A percentile compares a stretch with the other conserved stretches of the same genome.
These are phyloP conservation scores for Thalassarche chlororhynchos DNA, from an alignment of 2,113 vertebrate species.

Conservation along the genomic window DNA sequence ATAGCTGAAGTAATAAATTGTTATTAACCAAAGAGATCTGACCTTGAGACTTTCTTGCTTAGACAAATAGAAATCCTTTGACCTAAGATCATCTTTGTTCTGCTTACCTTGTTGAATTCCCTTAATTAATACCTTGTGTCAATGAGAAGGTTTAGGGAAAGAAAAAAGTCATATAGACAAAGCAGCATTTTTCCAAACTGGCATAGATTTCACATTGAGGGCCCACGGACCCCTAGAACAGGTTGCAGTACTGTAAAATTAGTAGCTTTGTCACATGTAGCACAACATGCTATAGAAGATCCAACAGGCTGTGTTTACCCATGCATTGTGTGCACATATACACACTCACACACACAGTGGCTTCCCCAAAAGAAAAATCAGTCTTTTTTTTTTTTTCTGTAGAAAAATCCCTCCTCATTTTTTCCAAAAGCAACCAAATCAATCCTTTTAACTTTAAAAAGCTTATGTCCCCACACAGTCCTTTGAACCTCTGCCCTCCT, in stretches of 20 bases:
- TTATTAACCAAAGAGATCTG: background rate
- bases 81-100: background rate
- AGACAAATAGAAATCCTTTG: constrained; percentile 27
- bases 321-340: background rate
- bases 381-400: background rate
- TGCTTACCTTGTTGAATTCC: constrained; percentile 35
- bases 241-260: constrained; percentile 65
- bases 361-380: constrained; percentile 53
- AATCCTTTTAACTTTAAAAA: constrained; percentile 42
- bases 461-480: background rate
- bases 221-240: constrained; percentile 51
- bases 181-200: constrained; percentile 79
- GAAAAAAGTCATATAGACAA: constrained; percentile 58
- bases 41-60: constrained; percentile 9
- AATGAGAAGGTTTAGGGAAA: constrained; percentile 30
- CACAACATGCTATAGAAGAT: constrained; percentile 49
- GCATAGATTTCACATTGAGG: constrained; percentile 80
- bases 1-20: constrained; percentile 14
- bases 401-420: constrained; percentile 20
- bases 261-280: constrained; percentile 75
- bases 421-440: constrained; percentile 37
- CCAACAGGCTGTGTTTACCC: constrained; percentile 52
- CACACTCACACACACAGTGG: constrained; percentile 46
- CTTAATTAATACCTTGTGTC: constrained; percentile 22
- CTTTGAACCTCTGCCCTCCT: constrained; percentile 13